Conservation (phyloP, 2,888 invertebrate species). For the Phalangium opilio region DNA sequence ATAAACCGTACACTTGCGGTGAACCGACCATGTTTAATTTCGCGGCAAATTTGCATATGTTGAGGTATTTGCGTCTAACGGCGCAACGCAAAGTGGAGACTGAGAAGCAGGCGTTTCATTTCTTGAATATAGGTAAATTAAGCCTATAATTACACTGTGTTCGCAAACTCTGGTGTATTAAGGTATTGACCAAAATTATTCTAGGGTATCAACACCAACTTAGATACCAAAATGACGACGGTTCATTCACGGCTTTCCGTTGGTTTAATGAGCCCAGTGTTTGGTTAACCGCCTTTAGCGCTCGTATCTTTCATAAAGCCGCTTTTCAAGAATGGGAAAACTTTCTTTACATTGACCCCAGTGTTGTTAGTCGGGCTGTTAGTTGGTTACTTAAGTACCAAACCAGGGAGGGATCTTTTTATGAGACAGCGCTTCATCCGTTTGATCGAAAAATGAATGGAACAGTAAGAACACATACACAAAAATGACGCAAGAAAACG, state of each 20-base stretch:
- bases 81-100: conserved; percentile 68
- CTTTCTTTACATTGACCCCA: conserved; percentile 79
- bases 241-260: conserved; percentile 77
- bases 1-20: conserved; percentile 39
- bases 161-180: no score
- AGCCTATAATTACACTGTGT: no score
- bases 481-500: no score
- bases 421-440: conserved; percentile 42
- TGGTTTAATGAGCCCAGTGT: conserved; percentile 42
- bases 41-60: conserved; percentile 81
- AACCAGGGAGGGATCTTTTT: conserved; percentile 68
- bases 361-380: conserved; percentile 66
- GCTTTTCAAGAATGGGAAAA: conserved; percentile 96
- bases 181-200: no score
- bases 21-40: conserved; percentile 96
- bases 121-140: conserved; percentile 50
- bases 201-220: conserved; percentile 72
- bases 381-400: conserved; percentile 76
- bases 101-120: conserved; percentile 64
- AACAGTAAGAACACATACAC: conserved; percentile 33
- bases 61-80: conserved; percentile 74
- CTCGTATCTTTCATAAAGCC: conserved; percentile 73
- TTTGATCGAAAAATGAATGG: conserved; percentile 78
- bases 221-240: conserved; percentile 77
- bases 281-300: conserved; percentile 85